Percentiles rank a stretch among this genome's conserved stretches.
Conservation (phyloP, 1,140 invertebrate species). For the Pseudomyrmex pallidus region DNA sequence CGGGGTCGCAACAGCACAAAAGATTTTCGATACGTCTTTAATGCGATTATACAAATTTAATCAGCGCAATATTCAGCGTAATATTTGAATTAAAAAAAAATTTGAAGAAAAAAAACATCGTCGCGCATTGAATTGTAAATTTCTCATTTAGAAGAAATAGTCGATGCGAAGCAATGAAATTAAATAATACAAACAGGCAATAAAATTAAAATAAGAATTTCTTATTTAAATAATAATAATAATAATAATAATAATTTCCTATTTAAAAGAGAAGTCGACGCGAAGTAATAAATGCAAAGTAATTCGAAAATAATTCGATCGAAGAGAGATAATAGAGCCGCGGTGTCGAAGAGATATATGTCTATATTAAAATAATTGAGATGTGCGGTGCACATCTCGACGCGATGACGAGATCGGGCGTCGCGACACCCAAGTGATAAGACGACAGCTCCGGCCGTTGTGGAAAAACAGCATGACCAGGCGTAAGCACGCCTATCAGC, state of each 20-base stretch:
- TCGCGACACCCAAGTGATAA: constrained; percentile 6
- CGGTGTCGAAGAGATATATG: neutral
- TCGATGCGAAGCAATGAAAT: too few species aligned
- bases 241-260: neutral
- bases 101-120: neutral
- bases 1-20: neutral
- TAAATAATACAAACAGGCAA: too few species aligned
- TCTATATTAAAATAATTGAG: constrained; percentile 18
- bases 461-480: neutral
- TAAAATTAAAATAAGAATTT: too few species aligned
- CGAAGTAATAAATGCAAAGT: too few species aligned
- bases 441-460: neutral
- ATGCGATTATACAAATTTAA: neutral
- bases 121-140: too few species aligned
- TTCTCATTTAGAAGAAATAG: too few species aligned
- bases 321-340: neutral
- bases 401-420: neutral
- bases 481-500: neutral
- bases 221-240: too few species aligned
- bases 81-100: neutral
- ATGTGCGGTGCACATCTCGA: neutral
- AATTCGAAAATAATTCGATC: constrained; percentile 9
- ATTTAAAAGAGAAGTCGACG: neutral
- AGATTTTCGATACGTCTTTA: constrained; percentile 1
- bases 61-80: neutral